phyloP scores from a whole-genome alignment of 2,888 invertebrate species.

The Palloptera scutellata region DNA sequence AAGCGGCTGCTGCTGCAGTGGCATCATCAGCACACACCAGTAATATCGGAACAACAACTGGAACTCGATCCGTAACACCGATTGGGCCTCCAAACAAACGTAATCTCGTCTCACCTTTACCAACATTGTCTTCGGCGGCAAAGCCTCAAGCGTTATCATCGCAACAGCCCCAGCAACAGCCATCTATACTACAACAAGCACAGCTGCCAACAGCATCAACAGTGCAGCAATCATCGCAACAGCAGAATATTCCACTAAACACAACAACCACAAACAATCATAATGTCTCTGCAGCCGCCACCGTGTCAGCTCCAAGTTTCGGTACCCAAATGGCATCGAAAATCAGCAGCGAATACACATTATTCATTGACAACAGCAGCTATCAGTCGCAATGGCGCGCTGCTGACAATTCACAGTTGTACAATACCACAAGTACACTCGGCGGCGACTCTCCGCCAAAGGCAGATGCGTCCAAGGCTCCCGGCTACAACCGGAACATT shows the following conservation, averaged over 20 bases:
- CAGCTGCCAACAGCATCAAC: conserved; percentile 31
- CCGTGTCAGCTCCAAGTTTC: conserved; percentile 41
- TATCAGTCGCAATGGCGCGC: conserved; percentile 65
- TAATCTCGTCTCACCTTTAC: conserved; percentile 42
- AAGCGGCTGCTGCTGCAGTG: conserved; percentile 37
- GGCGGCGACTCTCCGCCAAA: conserved; percentile 64
- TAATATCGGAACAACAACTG: conserved; percentile 28
- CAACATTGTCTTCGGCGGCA: conserved; percentile 33
- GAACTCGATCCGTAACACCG: conserved; percentile 58
- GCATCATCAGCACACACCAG: conserved; percentile 16
- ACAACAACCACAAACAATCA: conserved; percentile 37
- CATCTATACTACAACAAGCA: conserved; percentile 28
- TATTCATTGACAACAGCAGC: conserved; percentile 85
- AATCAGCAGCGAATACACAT: conserved; percentile 76
- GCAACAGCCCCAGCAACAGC: conserved; percentile 34
- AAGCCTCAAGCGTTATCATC: conserved; percentile 35
- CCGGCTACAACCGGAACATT: conserved; percentile 80
- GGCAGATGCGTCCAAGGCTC: conserved; percentile 89
- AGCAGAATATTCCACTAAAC: background rate
- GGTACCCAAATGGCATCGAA: conserved; percentile 57
- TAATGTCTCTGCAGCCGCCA: conserved; percentile 28
- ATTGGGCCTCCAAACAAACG: conserved; percentile 57
- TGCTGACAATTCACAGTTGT: conserved; percentile 63
- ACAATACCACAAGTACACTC: conserved; percentile 64
- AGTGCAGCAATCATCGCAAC: conserved; percentile 27